Base-by-base conservation (phyloP, 2,888 invertebrate species). In the Meteorus colon region DNA sequence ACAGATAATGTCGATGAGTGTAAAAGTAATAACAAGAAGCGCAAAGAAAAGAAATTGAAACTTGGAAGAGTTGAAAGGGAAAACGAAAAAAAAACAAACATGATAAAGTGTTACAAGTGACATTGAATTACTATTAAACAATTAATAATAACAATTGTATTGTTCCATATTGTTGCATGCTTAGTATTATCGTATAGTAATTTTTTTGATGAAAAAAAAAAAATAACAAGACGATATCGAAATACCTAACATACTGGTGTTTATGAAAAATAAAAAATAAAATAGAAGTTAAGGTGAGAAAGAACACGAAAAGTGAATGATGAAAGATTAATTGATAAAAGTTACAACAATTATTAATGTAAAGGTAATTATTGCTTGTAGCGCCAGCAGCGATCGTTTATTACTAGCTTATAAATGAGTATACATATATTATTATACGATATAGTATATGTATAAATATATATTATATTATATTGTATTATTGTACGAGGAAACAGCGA, bases 121-220 rank as follows among this genome's bases (percentile, higher is more conserved):
- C 19, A 19, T 79, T 76, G 74, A 69, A 75, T 80, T 82, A 83
- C 82, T 88, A 89, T 88, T 87, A 88, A 88, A 84, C 83, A 55
- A 55, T 19, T 8, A 24, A 19, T 19, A 24, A 55, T n/a, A 24
- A 55, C 55, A 86, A 85, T 82, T 79, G 82, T 83, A 82, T 76
- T 78, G 86, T 84, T 88, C 84, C 84, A 84, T 86, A 89, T 87
- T 88, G 88, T 88, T 88, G 89, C 88, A 89, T 89, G 88, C 87
- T 84, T 89, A 88, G 87, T 55, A 19, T 87, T 87, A 87, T 84
- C 84, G 83, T 86, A 79, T 82, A 82, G 80, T 78, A 76, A 82
- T 81, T 82, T 80, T 76, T 75, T 66, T 45, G 27, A 76, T 68
- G 59, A 66, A 59, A 77, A 74, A 60, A 74, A 73, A 69, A 24